Percentiles rank a stretch among this genome's conserved stretches.
phyloP scores from a whole-genome alignment of 2,113 vertebrate species.

The Saccopteryx leptura region DNA sequence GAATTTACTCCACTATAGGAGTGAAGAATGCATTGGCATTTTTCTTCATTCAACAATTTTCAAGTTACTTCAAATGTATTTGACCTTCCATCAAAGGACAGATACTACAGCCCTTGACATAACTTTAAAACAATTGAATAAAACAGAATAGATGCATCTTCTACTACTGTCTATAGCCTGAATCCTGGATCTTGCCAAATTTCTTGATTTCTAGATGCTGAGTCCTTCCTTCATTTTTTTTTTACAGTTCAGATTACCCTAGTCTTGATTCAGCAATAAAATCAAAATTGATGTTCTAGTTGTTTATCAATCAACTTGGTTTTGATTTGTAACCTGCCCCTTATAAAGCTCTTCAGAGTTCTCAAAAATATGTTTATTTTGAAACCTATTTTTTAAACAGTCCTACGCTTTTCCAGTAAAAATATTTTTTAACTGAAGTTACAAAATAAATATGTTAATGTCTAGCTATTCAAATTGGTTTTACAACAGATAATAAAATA shows the following conservation, averaged over 20 bases:
- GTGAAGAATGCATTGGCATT: not conserved
- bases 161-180: not conserved
- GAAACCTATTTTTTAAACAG: not conserved
- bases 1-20: not conserved
- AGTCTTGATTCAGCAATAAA: not conserved
- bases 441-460: not conserved
- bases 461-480: constrained; percentile 36
- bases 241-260: not conserved
- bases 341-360: not conserved
- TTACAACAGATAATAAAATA: constrained; percentile 15
- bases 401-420: not conserved
- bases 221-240: not conserved
- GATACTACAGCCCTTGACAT: not conserved
- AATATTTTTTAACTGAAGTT: constrained; percentile 27
- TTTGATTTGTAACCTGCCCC: not conserved
- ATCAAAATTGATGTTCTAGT: not conserved
- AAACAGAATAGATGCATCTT: not conserved
- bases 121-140: not conserved
- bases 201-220: not conserved
- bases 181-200: not conserved
- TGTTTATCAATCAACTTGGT: not conserved
- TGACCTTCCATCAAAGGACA: not conserved
- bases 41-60: not conserved
- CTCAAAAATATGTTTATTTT: not conserved
- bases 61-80: not conserved